phyloP scores from a whole-genome alignment of 1,140 invertebrate genomes.

The Lethocerus indicus region DNA sequence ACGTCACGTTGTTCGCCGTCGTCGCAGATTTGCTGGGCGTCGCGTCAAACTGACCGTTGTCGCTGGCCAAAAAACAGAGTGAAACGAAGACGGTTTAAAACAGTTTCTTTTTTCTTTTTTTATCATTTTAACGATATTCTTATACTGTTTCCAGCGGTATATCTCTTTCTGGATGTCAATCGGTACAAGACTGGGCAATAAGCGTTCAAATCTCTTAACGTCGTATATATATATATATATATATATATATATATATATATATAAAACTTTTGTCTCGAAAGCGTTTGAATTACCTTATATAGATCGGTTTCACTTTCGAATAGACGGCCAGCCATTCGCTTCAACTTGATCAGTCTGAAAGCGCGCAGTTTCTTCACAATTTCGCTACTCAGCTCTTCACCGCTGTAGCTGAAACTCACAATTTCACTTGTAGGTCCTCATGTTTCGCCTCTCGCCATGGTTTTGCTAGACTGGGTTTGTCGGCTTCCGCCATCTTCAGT shows the following conservation, averaged over 20 bases:
- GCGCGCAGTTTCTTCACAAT: constrained; percentile 18
- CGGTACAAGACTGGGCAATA: background rate
- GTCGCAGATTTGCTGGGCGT: too few species aligned
- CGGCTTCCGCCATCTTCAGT: background rate
- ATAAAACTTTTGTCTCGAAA: background rate
- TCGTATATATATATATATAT: background rate
- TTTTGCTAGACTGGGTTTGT: background rate
- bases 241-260: background rate
- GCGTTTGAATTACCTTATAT: constrained; percentile 18
- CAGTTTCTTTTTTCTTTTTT: too few species aligned
- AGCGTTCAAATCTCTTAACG: constrained; percentile 1
- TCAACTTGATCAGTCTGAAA: constrained; percentile 28
- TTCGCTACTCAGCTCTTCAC: constrained; percentile 10
- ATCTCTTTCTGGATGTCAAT: too few species aligned
- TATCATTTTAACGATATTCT: too few species aligned
- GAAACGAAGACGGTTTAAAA: too few species aligned
- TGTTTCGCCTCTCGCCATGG: background rate
- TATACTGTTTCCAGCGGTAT: too few species aligned
- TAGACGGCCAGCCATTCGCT: constrained; percentile 28
- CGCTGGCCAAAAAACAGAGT: too few species aligned
- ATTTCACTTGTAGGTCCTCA: background rate
- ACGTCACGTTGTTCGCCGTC: too few species aligned
- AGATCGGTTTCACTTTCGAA: constrained; percentile 26
- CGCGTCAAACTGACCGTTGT: too few species aligned
- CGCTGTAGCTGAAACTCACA: constrained; percentile 14